Percentiles rank a stretch among this genome's conserved stretches.
Evolutionary conservation across 1,140 invertebrate genomes (phyloP).

Genomic region (Ceratina japonica): DNA sequence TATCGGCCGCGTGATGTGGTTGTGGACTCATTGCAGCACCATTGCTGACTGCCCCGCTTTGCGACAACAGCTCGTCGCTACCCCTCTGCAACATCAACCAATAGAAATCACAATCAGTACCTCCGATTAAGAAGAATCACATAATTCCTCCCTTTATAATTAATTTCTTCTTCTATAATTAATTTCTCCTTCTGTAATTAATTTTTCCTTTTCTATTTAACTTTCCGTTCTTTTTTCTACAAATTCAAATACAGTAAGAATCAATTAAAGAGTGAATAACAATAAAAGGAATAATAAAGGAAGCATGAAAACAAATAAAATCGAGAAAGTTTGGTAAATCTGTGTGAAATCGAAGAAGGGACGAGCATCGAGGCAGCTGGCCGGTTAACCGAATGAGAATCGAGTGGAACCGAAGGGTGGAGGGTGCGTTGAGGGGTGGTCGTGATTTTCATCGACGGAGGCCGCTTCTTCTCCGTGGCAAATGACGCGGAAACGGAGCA

Average conservation of each 20-base stretch:
- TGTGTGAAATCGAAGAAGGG: no score
- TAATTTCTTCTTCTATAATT: no score
- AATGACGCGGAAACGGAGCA: conserved; percentile 61
- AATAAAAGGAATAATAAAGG: no score
- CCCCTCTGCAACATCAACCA: conserved; percentile 91
- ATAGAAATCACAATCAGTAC: conserved; percentile 24
- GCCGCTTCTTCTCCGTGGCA: conserved; percentile 45
- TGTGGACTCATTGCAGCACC: conserved; percentile 89
- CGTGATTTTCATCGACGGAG: conserved; percentile 47
- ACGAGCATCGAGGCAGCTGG: conserved; percentile 10
- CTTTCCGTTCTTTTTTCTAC: no score
- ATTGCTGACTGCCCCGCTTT: conserved; percentile 95
- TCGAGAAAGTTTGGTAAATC: no score
- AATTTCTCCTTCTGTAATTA: no score
- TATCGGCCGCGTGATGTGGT: conserved; percentile 92
- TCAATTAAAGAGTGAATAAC: no score
- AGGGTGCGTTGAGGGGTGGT: conserved; percentile 44
- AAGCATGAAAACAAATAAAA: no score
- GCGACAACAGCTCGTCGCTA: conserved; percentile 96
- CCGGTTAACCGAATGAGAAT: conserved; percentile 42
- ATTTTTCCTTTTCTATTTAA: no score
- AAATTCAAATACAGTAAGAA: no score
- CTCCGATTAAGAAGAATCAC: no score
- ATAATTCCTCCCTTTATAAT: no score
- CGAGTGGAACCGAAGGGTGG: conserved; percentile 5